These are phyloP conservation scores for Amazona guildingii DNA, from an alignment of 2,113 vertebrate species.

Conservation along the genomic window DNA sequence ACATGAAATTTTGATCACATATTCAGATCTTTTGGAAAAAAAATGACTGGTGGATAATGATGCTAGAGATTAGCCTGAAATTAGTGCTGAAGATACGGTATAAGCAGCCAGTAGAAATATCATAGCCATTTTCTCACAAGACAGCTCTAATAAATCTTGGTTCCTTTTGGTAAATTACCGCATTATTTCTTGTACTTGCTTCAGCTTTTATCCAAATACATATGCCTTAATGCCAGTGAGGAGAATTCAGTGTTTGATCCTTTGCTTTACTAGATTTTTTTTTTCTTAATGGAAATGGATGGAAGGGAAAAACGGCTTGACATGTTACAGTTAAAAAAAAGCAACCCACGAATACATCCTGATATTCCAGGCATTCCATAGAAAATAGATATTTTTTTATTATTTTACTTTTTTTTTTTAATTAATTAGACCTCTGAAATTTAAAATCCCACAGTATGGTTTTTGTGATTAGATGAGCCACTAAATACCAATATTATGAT, in stretches of 20 bases:
- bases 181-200: not conserved
- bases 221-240: not conserved
- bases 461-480: not conserved
- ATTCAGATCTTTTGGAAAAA: constrained; percentile 5
- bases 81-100: not conserved
- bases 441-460: not conserved
- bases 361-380: not conserved
- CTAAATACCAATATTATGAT: not conserved
- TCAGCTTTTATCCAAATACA: not conserved
- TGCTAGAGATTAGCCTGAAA: constrained; percentile 49
- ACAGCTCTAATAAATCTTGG: constrained; percentile 46
- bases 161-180: constrained; percentile 39
- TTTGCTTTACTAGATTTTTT: not conserved
- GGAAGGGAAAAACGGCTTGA: not conserved
- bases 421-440: not conserved
- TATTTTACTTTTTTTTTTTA: not conserved
- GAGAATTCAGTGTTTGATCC: constrained; percentile 2
- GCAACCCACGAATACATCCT: not conserved
- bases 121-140: constrained; percentile 32
- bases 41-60: constrained; percentile 7
- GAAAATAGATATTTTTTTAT: not conserved
- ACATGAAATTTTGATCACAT: constrained; percentile 20
- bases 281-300: not conserved
- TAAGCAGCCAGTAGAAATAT: constrained; percentile 53
- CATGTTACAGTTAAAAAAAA: constrained; percentile 8